These are phyloP conservation scores for Drosophila paulistorum DNA, from an alignment of 1,140 invertebrate species.

Conservation along the genomic window DNA sequence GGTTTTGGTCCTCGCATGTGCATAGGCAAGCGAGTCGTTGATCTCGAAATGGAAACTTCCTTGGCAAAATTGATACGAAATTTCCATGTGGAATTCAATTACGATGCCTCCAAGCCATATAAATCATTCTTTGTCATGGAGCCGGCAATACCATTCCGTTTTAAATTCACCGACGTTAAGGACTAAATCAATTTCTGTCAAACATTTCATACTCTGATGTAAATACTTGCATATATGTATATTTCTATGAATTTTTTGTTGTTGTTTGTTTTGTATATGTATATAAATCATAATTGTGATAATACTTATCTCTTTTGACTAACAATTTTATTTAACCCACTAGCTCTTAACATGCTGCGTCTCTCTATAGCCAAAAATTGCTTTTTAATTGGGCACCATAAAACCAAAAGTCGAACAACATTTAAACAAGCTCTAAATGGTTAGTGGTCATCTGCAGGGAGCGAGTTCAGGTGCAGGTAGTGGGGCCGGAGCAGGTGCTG, in stretches of 20 bases:
- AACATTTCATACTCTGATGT: background rate
- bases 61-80: slow-evolving; percentile 85
- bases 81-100: slow-evolving; percentile 84
- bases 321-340: slow-evolving; percentile 3
- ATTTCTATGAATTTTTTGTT: background rate
- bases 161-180: slow-evolving; percentile 64
- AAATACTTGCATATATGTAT: slow-evolving; percentile 15
- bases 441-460: slow-evolving; percentile 11
- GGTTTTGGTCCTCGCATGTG: slow-evolving; percentile 86
- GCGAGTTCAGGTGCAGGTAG: background rate
- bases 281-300: slow-evolving; percentile 2
- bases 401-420: slow-evolving; percentile 43
- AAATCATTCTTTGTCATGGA: slow-evolving; percentile 53
- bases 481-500: slow-evolving; percentile 18
- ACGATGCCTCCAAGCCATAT: slow-evolving; percentile 54
- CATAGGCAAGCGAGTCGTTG: slow-evolving; percentile 87
- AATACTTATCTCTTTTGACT: background rate
- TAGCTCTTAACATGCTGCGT: no score
- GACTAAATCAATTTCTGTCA: slow-evolving; percentile 7
- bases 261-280: background rate
- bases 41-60: slow-evolving; percentile 87
- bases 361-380: slow-evolving; percentile 12
- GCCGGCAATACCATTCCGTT: slow-evolving; percentile 56
- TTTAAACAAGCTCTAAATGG: slow-evolving; percentile 31
- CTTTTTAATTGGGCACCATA: slow-evolving; percentile 27